These are phyloP conservation scores for Onthophagus taurus DNA, from an alignment of 1,140 invertebrate species.

Conservation along the genomic window DNA sequence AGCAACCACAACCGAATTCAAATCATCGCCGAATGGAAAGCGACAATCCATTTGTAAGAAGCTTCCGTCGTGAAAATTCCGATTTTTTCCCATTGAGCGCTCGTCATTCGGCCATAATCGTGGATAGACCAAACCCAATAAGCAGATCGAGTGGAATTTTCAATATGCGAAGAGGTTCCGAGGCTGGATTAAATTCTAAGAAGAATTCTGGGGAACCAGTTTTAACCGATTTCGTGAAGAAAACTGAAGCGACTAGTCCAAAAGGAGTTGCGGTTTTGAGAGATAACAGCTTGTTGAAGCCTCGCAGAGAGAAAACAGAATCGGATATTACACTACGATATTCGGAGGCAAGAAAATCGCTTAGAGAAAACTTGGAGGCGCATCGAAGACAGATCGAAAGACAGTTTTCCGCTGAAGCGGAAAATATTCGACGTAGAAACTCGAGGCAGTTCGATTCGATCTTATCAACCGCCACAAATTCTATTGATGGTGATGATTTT, in stretches of 20 bases:
- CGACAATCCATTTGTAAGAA: conserved; percentile 57
- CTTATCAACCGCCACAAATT: conserved; percentile 25
- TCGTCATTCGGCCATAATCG: conserved; percentile 61
- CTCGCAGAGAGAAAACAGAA: conserved; percentile 75
- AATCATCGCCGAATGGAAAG: conserved; percentile 55
- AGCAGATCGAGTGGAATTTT: conserved; percentile 55
- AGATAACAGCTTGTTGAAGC: conserved; percentile 41
- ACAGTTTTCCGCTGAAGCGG: conserved; percentile 35
- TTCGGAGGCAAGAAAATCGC: conserved; percentile 40
- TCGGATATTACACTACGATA: conserved; percentile 68
- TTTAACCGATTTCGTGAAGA: conserved; percentile 54
- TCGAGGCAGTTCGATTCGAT: conserved; percentile 39
- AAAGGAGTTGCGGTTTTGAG: conserved; percentile 36
- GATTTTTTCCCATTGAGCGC: conserved; percentile 64
- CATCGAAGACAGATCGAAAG: conserved; percentile 41
- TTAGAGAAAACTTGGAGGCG: conserved; percentile 38
- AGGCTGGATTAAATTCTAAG: conserved; percentile 42
- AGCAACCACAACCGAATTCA: conserved; percentile 38
- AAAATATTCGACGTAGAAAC: conserved; percentile 38
- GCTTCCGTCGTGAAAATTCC: conserved; percentile 72
- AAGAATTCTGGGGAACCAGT: conserved; percentile 54
- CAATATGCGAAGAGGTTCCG: conserved; percentile 52
- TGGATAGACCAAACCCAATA: conserved; percentile 37
- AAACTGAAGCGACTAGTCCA: conserved; percentile 19
- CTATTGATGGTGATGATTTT: conserved; percentile 33